phyloP scores from a whole-genome alignment of 2,797 vertebrate genomes.

The Pteropus rufus region DNA sequence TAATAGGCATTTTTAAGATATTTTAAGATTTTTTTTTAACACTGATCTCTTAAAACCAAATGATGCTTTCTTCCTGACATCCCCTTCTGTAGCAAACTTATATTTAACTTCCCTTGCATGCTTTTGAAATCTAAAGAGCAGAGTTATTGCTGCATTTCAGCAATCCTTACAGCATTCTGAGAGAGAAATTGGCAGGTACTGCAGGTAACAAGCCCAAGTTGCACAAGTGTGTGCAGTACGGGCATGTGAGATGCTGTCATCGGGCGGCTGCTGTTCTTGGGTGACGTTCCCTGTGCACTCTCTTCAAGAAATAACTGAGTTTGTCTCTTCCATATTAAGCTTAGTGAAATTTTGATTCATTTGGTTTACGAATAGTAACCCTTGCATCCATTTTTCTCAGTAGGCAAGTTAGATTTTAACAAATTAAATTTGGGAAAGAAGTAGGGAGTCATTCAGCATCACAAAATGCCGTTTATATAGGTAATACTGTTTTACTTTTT shows the following conservation, averaged over 20 bases:
- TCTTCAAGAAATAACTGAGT: not conserved
- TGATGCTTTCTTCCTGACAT: not conserved
- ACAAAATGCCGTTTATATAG: conserved; percentile 56
- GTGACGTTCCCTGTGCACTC: not conserved
- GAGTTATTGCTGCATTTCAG: conserved; percentile 2
- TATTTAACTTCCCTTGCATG: conserved; percentile 39
- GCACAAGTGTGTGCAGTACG: not conserved
- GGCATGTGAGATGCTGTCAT: not conserved
- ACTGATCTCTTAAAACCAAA: conserved; percentile 25
- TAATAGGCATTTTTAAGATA: conserved; percentile 4
- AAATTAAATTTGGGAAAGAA: conserved; percentile 44
- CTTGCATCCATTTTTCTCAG: conserved; percentile 48
- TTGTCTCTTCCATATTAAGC: not conserved
- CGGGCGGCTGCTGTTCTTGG: not conserved
- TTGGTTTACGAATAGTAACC: conserved; percentile 33
- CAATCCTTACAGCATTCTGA: conserved; percentile 15
- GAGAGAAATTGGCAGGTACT: conserved; percentile 19
- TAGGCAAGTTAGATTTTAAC: conserved; percentile 48
- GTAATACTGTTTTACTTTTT: conserved; percentile 61
- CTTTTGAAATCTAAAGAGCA: conserved; percentile 34
- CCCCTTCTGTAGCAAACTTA: not conserved
- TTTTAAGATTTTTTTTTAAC: conserved; percentile 29
- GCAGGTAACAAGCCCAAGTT: not conserved
- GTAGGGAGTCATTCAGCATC: conserved; percentile 68
- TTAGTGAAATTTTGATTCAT: not conserved